Conservation (phyloP, 2,113 vertebrate species). For the Pholis gunnellus region DNA sequence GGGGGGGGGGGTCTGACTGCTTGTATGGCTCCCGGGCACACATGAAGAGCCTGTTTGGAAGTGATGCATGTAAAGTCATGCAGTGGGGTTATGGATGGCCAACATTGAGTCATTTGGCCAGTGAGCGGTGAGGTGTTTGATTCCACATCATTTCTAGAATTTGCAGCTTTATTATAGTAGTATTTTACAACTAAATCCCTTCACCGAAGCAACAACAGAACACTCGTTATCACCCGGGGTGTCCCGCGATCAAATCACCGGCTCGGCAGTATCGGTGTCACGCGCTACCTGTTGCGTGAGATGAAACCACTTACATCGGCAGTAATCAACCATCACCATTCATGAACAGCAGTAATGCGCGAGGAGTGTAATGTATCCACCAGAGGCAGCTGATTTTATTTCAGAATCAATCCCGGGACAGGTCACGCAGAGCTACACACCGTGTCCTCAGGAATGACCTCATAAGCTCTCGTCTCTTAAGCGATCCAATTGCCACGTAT, state of each 20-base stretch:
- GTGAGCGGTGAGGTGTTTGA: constrained; percentile 31
- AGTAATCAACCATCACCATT: constrained; percentile 62
- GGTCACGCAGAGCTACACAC: constrained; percentile 65
- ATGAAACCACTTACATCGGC: constrained; percentile 60
- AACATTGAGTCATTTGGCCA: constrained; percentile 69
- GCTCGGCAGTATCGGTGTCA: constrained; percentile 38
- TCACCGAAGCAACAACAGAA: neutral
- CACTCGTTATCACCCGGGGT: constrained; percentile 20
- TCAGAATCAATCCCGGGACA: constrained; percentile 74
- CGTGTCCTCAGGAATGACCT: constrained; percentile 72
- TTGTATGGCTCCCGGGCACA: constrained; percentile 72
- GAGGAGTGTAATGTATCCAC: constrained; percentile 66
- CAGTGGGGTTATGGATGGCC: constrained; percentile 68
- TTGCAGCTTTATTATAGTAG: neutral
- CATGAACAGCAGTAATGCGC: constrained; percentile 63
- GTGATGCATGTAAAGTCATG: constrained; percentile 69
- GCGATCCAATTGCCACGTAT: constrained; percentile 69
- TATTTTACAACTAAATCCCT: constrained; percentile 18
- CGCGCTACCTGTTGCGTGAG: constrained; percentile 30
- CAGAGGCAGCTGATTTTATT: constrained; percentile 72
- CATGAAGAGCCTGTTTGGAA: constrained; percentile 65
- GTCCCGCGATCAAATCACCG: constrained; percentile 27
- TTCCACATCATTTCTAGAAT: constrained; percentile 29
- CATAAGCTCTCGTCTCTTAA: constrained; percentile 69
- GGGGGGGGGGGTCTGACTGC: constrained; percentile 64